Conservation (phyloP, 2,888 invertebrate genomes). For the Leptopilina drosophilae region DNA sequence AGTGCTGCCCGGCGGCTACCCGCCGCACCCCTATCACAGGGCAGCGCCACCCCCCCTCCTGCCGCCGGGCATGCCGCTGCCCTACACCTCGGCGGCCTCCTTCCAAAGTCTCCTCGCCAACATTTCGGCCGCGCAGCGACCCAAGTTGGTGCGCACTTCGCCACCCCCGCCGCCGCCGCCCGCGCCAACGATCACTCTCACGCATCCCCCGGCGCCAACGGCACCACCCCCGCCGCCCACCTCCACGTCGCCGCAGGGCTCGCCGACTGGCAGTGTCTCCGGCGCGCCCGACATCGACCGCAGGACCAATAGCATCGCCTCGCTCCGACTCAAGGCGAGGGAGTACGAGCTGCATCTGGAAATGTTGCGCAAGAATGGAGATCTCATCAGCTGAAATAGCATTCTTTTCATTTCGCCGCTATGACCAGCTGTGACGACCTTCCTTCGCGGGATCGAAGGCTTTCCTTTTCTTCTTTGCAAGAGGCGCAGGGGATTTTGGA, state of each 20-base stretch:
- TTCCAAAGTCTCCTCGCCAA: slow-evolving; percentile 92
- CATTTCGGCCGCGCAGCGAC: slow-evolving; percentile 82
- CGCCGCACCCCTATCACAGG: slow-evolving; percentile 80
- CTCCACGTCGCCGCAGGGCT: slow-evolving; percentile 62
- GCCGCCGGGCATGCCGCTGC: slow-evolving; percentile 80
- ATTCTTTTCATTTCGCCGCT: background rate
- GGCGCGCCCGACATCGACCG: slow-evolving; percentile 85
- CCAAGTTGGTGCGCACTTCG: slow-evolving; percentile 75
- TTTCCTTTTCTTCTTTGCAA: slow-evolving; percentile 43
- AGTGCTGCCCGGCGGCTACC: slow-evolving; percentile 81
- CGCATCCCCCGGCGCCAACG: slow-evolving; percentile 74
- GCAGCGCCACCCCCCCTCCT: slow-evolving; percentile 82
- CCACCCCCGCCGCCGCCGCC: slow-evolving; percentile 74
- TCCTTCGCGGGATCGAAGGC: slow-evolving; percentile 32
- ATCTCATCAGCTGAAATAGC: slow-evolving; percentile 87
- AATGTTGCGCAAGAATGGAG: slow-evolving; percentile 88
- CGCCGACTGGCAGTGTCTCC: slow-evolving; percentile 76
- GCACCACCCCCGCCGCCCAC: slow-evolving; percentile 59
- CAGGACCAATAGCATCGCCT: slow-evolving; percentile 91
- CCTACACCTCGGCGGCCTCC: slow-evolving; percentile 80
- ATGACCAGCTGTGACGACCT: background rate
- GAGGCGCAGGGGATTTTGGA: background rate
- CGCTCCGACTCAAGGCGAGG: slow-evolving; percentile 90
- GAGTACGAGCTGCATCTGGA: slow-evolving; percentile 93
- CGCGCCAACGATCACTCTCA: slow-evolving; percentile 69